phyloP scores from a whole-genome alignment of 2,113 vertebrate species.

The Macrotis lagotis region DNA sequence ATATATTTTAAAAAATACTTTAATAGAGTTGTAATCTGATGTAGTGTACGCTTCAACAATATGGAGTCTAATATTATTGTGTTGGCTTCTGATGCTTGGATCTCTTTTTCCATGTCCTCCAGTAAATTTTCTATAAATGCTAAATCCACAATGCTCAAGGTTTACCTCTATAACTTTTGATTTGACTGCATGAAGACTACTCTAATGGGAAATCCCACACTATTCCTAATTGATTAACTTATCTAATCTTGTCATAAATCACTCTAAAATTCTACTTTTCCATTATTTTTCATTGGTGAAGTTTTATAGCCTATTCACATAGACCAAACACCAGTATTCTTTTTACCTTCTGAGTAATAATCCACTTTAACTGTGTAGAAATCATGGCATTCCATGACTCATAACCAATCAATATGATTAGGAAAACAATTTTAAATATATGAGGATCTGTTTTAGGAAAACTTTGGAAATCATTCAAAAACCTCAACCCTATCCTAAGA shows the following conservation, averaged over 20 bases:
- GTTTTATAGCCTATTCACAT: not conserved
- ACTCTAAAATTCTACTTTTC: not conserved
- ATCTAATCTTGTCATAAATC: not conserved
- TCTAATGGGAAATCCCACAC: not conserved
- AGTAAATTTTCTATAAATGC: not conserved
- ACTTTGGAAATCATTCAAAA: no score
- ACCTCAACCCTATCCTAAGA: no score
- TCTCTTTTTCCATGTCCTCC: not conserved
- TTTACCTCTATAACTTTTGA: not conserved
- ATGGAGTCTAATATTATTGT: not conserved
- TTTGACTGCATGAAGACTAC: not conserved
- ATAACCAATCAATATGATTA: not conserved
- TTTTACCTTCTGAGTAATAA: not conserved
- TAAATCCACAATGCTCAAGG: not conserved
- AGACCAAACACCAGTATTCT: not conserved
- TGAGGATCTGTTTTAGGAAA: no score
- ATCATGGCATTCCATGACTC: not conserved
- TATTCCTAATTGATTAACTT: not conserved
- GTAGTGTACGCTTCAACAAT: not conserved
- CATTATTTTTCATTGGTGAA: not conserved
- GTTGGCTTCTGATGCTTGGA: not conserved
- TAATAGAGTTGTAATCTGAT: not conserved
- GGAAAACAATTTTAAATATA: not conserved
- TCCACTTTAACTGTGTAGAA: not conserved
- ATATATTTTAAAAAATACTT: not conserved